Conservation (phyloP, 2,113 vertebrate species). For the Malaclemys terrapin region DNA sequence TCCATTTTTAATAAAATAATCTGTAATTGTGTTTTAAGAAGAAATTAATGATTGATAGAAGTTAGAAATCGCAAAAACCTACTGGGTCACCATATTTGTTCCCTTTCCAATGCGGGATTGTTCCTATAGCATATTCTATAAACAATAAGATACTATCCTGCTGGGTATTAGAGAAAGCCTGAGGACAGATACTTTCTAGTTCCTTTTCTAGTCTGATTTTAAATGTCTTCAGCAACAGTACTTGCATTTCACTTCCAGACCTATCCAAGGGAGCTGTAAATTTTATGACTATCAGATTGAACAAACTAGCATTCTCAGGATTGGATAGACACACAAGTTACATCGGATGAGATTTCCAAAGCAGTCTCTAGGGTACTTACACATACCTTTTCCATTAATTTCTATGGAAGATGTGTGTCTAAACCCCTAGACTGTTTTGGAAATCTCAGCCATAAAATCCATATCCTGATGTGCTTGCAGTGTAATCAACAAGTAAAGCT, state of each 20-base stretch:
- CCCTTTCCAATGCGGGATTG: not conserved
- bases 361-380: fast-evolving
- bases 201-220: constrained; percentile 2
- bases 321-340: not conserved
- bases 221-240: not conserved
- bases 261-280: not conserved
- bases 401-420: not conserved
- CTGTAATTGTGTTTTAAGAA: not conserved
- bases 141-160: not conserved
- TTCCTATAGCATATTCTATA: not conserved
- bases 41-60: not conserved
- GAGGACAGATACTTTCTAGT: not conserved
- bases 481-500: not conserved
- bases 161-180: not conserved
- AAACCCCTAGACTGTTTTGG: not conserved
- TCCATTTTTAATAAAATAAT: not conserved
- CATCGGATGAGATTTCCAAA: not conserved
- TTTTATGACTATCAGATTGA: not conserved
- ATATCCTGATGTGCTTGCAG: not conserved
- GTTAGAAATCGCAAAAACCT: not conserved
- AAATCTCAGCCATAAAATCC: not conserved
- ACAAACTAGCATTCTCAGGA: not conserved
- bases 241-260: not conserved
- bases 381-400: not conserved
- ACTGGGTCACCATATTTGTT: not conserved